Conservation (phyloP, 2,888 invertebrate genomes). For the Temnothorax ravouxi region DNA sequence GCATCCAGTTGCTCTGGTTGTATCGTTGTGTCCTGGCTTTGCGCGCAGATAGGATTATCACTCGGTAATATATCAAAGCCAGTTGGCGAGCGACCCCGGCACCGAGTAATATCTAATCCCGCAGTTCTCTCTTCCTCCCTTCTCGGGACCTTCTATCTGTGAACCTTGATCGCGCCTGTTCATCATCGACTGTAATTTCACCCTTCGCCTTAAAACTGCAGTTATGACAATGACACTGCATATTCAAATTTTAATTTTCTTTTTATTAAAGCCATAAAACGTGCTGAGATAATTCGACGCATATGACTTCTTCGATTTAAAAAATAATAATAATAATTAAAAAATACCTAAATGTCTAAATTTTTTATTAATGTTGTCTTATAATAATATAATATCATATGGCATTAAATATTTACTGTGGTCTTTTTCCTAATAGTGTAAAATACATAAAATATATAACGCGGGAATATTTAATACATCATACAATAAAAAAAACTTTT, state of each 20-base stretch:
- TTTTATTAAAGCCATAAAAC: background rate
- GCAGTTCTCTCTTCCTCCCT: constrained; percentile 7
- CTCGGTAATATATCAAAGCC: constrained; percentile 78
- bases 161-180: constrained; percentile 28
- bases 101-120: constrained; percentile 55
- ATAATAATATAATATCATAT: background rate
- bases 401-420: background rate
- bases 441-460: background rate
- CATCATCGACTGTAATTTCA: constrained; percentile 46
- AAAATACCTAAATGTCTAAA: background rate
- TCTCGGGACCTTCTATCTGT: background rate
- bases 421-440: background rate
- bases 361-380: background rate
- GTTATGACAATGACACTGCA: background rate
- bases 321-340: background rate
- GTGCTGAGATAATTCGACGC: background rate
- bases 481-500: background rate
- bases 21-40: constrained; percentile 65
- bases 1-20: constrained; percentile 55
- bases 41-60: constrained; percentile 76
- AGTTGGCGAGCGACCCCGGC: constrained; percentile 59
- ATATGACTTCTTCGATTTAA: background rate
- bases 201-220: background rate
- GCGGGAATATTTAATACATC: background rate
- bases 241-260: background rate